Conservation (phyloP, 2,888 invertebrate genomes). For the Spialia ferax region DNA sequence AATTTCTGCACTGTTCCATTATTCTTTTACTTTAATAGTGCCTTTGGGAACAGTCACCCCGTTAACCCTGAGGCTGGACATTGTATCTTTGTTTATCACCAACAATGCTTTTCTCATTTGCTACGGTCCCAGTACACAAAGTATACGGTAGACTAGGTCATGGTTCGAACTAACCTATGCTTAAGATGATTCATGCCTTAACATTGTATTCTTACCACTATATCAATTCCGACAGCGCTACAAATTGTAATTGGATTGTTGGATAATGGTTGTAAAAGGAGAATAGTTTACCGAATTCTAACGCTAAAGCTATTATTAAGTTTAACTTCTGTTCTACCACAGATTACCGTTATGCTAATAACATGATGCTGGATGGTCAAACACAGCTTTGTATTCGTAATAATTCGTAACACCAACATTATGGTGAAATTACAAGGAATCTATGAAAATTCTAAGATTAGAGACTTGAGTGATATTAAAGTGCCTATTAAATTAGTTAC, state of each 20-base stretch:
- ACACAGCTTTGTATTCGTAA: background rate
- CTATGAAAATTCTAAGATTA: background rate
- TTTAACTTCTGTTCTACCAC: conserved; percentile 4
- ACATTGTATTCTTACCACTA: conserved; percentile 9
- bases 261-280: conserved; percentile 1
- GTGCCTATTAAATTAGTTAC: background rate
- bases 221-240: conserved; percentile 5
- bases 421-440: background rate
- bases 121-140: conserved; percentile 32
- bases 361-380: background rate
- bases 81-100: conserved; percentile 26
- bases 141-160: conserved; percentile 38
- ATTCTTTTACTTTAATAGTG: background rate
- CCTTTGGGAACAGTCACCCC: conserved; percentile 14
- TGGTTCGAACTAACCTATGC: conserved; percentile 32
- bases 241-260: conserved; percentile 6
- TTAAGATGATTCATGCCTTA: conserved; percentile 33
- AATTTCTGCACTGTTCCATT: background rate
- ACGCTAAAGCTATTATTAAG: background rate
- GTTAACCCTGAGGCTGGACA: conserved; percentile 24
- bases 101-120: conserved; percentile 36
- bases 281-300: conserved; percentile 2
- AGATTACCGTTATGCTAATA: background rate
- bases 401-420: background rate
- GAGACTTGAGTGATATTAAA: background rate